Base-by-base conservation (phyloP, 1,140 invertebrate species). In the Sarcophaga bullata region DNA sequence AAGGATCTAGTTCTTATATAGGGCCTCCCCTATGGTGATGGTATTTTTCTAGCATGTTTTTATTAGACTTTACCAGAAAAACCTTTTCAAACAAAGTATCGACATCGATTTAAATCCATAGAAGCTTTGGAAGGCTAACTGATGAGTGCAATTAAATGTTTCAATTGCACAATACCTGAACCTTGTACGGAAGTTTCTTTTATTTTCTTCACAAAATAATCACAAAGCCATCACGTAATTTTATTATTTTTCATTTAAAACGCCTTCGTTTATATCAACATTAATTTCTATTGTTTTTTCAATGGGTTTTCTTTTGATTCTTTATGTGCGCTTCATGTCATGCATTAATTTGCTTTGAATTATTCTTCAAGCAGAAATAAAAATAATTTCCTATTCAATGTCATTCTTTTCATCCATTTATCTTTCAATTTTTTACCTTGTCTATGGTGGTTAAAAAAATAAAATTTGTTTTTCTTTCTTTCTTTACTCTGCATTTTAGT, bases 191-290 rank as follows among this genome's bases (percentile, higher is more conserved):
- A 37, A 37, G 25, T 37, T 37, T 37, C 25, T 58, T 58, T 58
- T 3, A 47, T 75, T 75, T 75, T 75, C 37, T 46, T 7, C 0
- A 47, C 19, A 47, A 68, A 68, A 68, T 68, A 68, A 68, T 68
- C 17, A 68, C 62, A 68, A 78, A 78, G 75, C 25, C 75, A 78
- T 78, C 75, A 78, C 75, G 48, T 78, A 78, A 52, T 78, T 78
- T 78, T 78, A 78, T 78, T 78, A 78, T 78, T 78, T 78, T 78
- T 78, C 75, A 50, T 78, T 78, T 78, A 78, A 78, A 78, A 48
- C 49, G 17, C 73, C 11, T 76, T 76, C 47, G 49, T 76, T 78
- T 52, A 50, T 48, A 78, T 78, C 48, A 78, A 78, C 75, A 78
- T 78, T 78, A 78, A 78, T 78, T 78, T 78, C 75, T 50, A 78